Percentiles rank a stretch among this genome's conserved stretches.
Conservation (phyloP, 2,888 invertebrate species). For the Hartigia nigra region DNA sequence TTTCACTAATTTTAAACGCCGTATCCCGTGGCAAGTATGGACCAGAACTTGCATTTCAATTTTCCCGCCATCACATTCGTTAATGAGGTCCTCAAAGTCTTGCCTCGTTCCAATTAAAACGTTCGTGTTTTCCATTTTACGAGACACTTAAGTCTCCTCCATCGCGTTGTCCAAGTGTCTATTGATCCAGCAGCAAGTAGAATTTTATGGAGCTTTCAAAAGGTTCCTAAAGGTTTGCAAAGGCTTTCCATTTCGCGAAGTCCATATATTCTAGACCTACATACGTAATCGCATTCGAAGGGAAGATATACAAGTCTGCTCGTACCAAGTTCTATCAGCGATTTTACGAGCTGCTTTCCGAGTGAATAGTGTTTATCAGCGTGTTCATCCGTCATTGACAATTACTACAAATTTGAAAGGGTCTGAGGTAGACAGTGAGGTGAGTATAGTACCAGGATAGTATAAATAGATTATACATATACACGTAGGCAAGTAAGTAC, state of each 20-base stretch:
- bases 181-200: neutral
- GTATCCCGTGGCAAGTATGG: neutral
- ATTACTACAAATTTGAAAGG: conserved; percentile 41
- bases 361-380: neutral
- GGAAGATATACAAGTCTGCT: neutral
- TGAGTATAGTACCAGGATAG: neutral
- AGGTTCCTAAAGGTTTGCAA: neutral
- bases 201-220: neutral
- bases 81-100: neutral
- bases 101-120: neutral
- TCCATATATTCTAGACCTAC: neutral
- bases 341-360: neutral
- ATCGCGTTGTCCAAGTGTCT: neutral
- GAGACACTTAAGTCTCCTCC: neutral
- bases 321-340: neutral
- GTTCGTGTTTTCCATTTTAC: neutral
- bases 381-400: conserved; percentile 39
- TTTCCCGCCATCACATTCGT: neutral
- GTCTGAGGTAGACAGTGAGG: neutral
- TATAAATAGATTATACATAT: neutral
- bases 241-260: neutral
- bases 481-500: neutral
- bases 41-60: neutral
- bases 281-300: neutral
- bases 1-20: neutral